Evolutionary conservation across 1,140 invertebrate genomes (phyloP), one percentile per base, ranked within the genome.

Genomic region (Pissodes strobi): DNA sequence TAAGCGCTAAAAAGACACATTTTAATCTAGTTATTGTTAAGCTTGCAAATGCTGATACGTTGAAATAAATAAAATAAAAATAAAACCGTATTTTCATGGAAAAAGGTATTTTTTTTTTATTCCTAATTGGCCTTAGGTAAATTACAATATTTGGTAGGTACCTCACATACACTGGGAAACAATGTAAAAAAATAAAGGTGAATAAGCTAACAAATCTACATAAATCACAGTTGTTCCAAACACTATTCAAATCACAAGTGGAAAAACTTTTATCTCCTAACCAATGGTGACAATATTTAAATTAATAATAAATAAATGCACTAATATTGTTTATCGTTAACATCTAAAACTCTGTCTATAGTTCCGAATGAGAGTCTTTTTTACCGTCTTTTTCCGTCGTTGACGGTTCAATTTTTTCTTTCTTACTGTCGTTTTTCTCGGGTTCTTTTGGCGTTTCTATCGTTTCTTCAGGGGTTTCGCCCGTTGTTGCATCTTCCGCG

Each of bases 391-490:
- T 51, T 3, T 56, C 41, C 8, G 41, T 37, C 5, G 10, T 56
- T 27, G 43, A 18, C 9, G 43, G 34, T 23, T 62, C 59, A 48
- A 37, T 41, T 30, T 17, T 39, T 27, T 53, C 51, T 22, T 46
- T 45, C 34, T 27, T 19, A n/a, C 25, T 48, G 18, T 55, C 41
- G 30, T 58, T 53, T 38, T 37, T 66, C 48, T 51, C 37, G 6
- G 12, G 12, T 27, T 46, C 13, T 45, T 67, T 18, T 18, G 49
- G 37, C 4, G 23, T 34, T 23, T 74, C 69, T 21, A 62, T 34
- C 25, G 71, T 62, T 27, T 57, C 51, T 37, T 75, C 67, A n/a
- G n/a, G n/a, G n/a, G n/a, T 63, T 22, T 65, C 68, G 22, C 61
- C 62, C 8, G 45, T 56, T 17, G 30, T 48, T 57, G 69, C 65